Evolutionary conservation across 2,797 vertebrate species (phyloP), one percentile per base, ranked within the genome.

Genomic region (Allobates femoralis): DNA sequence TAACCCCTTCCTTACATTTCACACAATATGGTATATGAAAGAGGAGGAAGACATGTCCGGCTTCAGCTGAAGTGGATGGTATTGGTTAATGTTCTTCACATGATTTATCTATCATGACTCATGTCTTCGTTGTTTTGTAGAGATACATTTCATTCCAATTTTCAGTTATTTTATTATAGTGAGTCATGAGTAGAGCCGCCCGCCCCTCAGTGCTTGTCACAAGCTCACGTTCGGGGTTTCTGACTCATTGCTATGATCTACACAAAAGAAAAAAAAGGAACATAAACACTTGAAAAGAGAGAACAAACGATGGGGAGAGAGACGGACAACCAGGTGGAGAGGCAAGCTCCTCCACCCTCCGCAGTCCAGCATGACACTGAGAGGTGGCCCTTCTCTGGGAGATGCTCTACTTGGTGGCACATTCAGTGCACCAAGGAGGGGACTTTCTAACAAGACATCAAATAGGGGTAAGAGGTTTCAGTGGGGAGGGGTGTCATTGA

Each of bases 221-320:
- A 81, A 34, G 82, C 82, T 84, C 86, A 87, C 86, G 69, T 84
- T 84, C 81, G 82, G 86, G 77, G 76, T 78, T 81, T 84, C 77
- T 88, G 86, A 84, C 82, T 88, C 86, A 88, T 71, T 88, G 56
- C 82, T 88, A 46, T 88, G 82, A 85, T 88, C 82, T 88, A 71
- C 56, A 56, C 37, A 30, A 87, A 81, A 84, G 21, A 26, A 26
- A 67, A 67, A 73, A 73, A 73, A 67, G 10, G 19, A 60, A 88
- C 77, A 85, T 60, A 23, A 83, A 76, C 32, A 58, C 16, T 41
- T 56, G 62, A 83, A 51, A 56, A 87, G 71, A 86, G 32, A n/a
- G 53, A 41, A 74, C 81, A 81, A 55, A 58, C 71, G 74, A 60
- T 81, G 79, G 69, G 32, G 15, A 76, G n/a, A 23, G 79, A 79